These are phyloP conservation scores for Diadema setosum DNA, from an alignment of 35 echinoderm and acorn worm species.

Conservation along the genomic window DNA sequence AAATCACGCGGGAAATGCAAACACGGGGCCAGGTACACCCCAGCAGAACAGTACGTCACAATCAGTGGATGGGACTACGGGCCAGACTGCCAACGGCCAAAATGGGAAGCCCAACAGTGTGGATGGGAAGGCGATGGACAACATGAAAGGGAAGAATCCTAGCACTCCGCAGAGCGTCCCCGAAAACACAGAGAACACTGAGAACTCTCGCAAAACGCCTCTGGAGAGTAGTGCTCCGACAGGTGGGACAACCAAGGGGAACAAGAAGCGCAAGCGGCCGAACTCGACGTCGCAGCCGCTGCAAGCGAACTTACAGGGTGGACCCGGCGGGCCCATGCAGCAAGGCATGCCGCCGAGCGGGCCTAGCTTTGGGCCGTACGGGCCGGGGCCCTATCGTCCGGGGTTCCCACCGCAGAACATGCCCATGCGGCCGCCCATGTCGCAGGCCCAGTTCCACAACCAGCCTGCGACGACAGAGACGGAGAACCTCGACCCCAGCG, in stretches of 20 bases:
- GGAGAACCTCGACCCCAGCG: slow-evolving; percentile 95
- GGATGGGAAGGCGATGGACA: slow-evolving; percentile 1
- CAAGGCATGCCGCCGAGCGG: slow-evolving; percentile 76
- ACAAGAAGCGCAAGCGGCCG: slow-evolving; percentile 54
- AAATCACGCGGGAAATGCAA: not conserved
- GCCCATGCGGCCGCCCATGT: slow-evolving; percentile 48
- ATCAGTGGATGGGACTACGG: not conserved
- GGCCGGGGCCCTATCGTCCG: slow-evolving; percentile 59
- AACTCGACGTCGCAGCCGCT: slow-evolving; percentile 72
- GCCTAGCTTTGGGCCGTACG: slow-evolving; percentile 81
- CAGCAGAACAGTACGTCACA: slow-evolving; percentile 7
- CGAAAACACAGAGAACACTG: not conserved
- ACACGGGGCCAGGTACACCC: not conserved
- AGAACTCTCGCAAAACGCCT: not conserved
- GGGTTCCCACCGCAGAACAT: slow-evolving; percentile 38
- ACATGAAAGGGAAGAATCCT: slow-evolving; percentile 3
- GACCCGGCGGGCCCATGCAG: slow-evolving; percentile 47
- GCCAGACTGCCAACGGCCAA: not conserved
- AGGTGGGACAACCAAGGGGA: slow-evolving; percentile 42
- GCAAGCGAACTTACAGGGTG: slow-evolving; percentile 59
- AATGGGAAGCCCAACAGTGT: not conserved
- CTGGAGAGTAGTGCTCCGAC: slow-evolving; percentile 26
- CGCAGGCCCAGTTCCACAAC: slow-evolving; percentile 29
- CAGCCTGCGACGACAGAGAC: slow-evolving; percentile 76
- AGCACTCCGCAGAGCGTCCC: not conserved